These are phyloP conservation scores for Melanotaenia parkinsoni DNA, from an alignment of 2,797 vertebrate genomes.

Conservation along the genomic window DNA sequence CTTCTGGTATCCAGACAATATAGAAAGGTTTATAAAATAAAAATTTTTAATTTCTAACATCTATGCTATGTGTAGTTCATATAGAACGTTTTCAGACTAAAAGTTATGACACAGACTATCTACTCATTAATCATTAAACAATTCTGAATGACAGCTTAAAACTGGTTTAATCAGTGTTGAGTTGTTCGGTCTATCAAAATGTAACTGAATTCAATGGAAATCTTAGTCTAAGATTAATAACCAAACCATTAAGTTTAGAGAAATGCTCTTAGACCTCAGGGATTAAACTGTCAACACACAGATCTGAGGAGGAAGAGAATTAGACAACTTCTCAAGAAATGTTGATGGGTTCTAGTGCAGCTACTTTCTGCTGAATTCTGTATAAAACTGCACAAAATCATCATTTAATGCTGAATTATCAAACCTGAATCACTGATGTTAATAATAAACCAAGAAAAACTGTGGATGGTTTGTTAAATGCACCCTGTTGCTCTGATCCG, in stretches of 20 bases:
- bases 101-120: background rate
- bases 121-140: background rate
- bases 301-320: background rate
- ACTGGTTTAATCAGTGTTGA: background rate
- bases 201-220: too few relatives aligned
- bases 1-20: slow-evolving; percentile 4
- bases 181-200: too few relatives aligned
- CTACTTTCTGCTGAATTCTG: too few relatives aligned
- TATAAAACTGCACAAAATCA: too few relatives aligned
- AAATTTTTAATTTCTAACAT: background rate
- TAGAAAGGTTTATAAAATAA: background rate
- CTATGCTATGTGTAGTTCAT: background rate
- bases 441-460: too few relatives aligned
- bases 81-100: background rate
- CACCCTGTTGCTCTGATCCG: too few relatives aligned
- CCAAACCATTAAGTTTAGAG: too few relatives aligned
- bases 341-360: too few relatives aligned
- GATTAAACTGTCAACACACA: background rate
- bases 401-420: too few relatives aligned
- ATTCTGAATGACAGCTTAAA: background rate
- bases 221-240: background rate
- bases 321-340: background rate
- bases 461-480: too few relatives aligned
- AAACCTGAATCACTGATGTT: too few relatives aligned
- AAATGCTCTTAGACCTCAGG: too few relatives aligned